A percentile compares a stretch with the other conserved stretches of the same genome.
phyloP scores from a whole-genome alignment of 2,888 invertebrate species.

The Amaurobius ferox region DNA sequence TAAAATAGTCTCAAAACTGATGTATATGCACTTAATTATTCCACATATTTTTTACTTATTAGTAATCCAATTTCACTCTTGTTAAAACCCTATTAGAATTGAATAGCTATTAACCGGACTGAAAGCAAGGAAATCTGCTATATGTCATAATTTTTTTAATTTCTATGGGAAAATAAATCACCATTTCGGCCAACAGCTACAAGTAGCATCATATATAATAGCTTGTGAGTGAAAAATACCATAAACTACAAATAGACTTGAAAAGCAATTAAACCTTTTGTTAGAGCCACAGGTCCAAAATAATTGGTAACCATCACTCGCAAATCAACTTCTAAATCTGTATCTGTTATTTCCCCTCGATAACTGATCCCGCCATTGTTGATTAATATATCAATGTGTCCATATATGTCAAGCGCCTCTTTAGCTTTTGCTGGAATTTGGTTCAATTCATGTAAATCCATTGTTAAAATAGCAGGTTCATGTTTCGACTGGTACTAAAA shows the following conservation, averaged over 20 bases:
- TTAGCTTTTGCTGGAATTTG: conserved; percentile 82
- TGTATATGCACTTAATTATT: too few species aligned
- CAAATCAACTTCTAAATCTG: conserved; percentile 88
- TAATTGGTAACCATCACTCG: conserved; percentile 95
- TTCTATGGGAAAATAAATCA: too few species aligned
- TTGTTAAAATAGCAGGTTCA: conserved; percentile 84
- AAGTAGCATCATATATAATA: too few species aligned
- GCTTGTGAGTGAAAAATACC: background rate
- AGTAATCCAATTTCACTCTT: too few species aligned
- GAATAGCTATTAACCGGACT: too few species aligned
- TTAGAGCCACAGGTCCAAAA: conserved; percentile 92
- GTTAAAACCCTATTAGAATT: too few species aligned
- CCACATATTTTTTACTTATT: too few species aligned
- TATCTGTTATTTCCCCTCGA: conserved; percentile 86
- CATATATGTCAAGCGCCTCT: conserved; percentile 84
- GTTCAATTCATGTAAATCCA: conserved; percentile 87
- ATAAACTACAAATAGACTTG: too few species aligned
- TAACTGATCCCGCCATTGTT: conserved; percentile 92
- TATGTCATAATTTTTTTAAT: too few species aligned
- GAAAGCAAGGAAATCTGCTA: too few species aligned
- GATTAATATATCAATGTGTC: conserved; percentile 89
- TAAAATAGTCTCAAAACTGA: too few species aligned
- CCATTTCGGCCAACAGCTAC: too few species aligned
- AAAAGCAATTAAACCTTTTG: conserved; percentile 84
- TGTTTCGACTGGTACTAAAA: conserved; percentile 75